A percentile compares a stretch with the other conserved stretches of the same genome.
Evolutionary conservation across 2,797 vertebrate species (phyloP).

Genomic region (Chloroceryle inda): DNA sequence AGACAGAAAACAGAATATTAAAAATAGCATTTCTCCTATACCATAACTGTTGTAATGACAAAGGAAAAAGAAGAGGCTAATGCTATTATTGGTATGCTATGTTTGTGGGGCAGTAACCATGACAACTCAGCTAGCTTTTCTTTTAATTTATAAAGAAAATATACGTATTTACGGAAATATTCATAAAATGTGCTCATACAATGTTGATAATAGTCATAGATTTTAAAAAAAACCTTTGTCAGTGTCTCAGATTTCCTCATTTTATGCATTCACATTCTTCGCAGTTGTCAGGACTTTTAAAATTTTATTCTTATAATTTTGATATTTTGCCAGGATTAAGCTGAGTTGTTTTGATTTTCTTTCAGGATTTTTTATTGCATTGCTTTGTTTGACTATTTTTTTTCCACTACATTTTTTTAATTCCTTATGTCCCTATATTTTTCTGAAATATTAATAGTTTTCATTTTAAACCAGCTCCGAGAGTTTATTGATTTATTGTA

Average conservation of each 20-base stretch:
- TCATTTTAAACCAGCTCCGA: slow-evolving; percentile 46
- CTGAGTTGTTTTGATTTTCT: slow-evolving; percentile 38
- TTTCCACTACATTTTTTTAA: not conserved
- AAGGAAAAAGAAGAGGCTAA: not conserved
- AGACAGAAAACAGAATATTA: slow-evolving; percentile 6
- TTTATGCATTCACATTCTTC: slow-evolving; percentile 31
- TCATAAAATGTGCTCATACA: slow-evolving; percentile 3
- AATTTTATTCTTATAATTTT: slow-evolving; percentile 32
- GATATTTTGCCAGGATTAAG: slow-evolving; percentile 53
- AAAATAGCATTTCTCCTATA: not conserved
- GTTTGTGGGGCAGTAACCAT: slow-evolving; percentile 28
- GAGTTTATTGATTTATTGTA: slow-evolving; percentile 59
- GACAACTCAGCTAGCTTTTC: slow-evolving; percentile 1
- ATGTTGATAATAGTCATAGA: not conserved
- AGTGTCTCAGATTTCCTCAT: not conserved
- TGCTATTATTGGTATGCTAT: not conserved
- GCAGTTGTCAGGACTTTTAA: slow-evolving; percentile 17
- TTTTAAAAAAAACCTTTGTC: slow-evolving; percentile 42
- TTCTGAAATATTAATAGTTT: slow-evolving; percentile 46
- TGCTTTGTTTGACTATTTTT: not conserved
- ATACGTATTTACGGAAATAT: slow-evolving; percentile 24
- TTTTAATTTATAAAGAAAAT: slow-evolving; percentile 52
- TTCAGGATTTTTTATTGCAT: not conserved
- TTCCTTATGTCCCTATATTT: not conserved
- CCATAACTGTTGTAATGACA: not conserved